phyloP scores from a whole-genome alignment of 2,888 invertebrate genomes.

The Acheta domesticus region DNA sequence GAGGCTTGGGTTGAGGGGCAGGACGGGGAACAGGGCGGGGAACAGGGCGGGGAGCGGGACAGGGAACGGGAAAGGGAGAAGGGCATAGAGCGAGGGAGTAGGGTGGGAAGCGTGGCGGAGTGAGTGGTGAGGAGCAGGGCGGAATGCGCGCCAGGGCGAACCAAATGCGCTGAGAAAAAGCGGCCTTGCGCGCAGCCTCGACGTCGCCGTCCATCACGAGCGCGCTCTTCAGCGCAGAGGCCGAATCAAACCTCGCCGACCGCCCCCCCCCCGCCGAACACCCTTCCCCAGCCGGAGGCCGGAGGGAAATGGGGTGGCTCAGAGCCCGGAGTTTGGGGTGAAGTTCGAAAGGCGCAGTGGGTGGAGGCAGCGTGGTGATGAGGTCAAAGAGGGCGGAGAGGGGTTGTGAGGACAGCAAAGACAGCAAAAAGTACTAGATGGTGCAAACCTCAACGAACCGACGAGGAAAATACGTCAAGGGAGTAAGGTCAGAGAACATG shows the following conservation, averaged over 20 bases:
- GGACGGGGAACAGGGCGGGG: not conserved
- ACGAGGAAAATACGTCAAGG: too few species aligned
- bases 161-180: slow-evolving; percentile 6
- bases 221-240: not conserved
- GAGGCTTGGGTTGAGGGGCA: not conserved
- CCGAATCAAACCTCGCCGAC: not conserved
- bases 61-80: too few species aligned
- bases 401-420: too few species aligned
- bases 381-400: too few species aligned
- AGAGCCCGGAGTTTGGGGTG: too few species aligned
- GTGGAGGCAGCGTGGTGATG: too few species aligned
- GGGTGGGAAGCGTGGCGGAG: not conserved
- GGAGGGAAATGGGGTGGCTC: not conserved
- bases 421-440: too few species aligned
- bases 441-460: too few species aligned
- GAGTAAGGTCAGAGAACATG: too few species aligned
- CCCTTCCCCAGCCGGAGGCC: not conserved
- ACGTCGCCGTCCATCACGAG: not conserved
- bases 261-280: not conserved
- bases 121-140: not conserved
- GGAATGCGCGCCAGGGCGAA: not conserved
- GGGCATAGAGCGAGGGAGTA: not conserved
- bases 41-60: too few species aligned
- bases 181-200: not conserved
- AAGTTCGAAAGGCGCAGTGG: too few species aligned